Conservation (phyloP, 2,888 invertebrate genomes). For the Osmoderma eremita region DNA sequence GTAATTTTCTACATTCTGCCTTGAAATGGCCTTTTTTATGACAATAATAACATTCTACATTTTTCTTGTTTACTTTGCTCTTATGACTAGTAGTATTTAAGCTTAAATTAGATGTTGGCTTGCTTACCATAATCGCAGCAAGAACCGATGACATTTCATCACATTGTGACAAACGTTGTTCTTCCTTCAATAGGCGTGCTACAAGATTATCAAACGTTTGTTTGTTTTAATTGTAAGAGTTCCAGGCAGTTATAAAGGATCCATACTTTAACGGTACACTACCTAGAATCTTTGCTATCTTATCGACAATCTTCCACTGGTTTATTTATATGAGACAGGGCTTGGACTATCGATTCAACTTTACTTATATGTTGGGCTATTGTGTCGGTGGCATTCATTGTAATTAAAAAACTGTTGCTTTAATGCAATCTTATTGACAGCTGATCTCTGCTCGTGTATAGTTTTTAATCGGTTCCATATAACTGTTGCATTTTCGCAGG, state of each 20-base stretch:
- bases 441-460: slow-evolving; percentile 15
- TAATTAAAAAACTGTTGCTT: slow-evolving; percentile 22
- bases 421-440: slow-evolving; percentile 10
- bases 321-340: background rate
- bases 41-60: background rate
- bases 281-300: slow-evolving; percentile 12
- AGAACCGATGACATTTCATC: background rate
- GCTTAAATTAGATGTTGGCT: background rate
- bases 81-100: background rate
- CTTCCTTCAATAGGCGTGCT: slow-evolving; percentile 42
- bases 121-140: too few species aligned
- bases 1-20: slow-evolving; percentile 1
- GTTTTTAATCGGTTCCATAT: slow-evolving; percentile 19
- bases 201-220: slow-evolving; percentile 42
- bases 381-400: background rate
- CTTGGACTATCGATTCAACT: background rate
- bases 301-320: background rate
- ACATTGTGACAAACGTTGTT: slow-evolving; percentile 16
- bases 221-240: slow-evolving; percentile 41
- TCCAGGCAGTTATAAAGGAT: slow-evolving; percentile 43
- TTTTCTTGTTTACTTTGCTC: background rate
- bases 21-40: background rate
- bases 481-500: too few species aligned
- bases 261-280: slow-evolving; percentile 16
- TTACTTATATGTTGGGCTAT: slow-evolving; percentile 6